Conservation (phyloP, 1,140 invertebrate genomes). For the Rhynchophorus ferrugineus region DNA sequence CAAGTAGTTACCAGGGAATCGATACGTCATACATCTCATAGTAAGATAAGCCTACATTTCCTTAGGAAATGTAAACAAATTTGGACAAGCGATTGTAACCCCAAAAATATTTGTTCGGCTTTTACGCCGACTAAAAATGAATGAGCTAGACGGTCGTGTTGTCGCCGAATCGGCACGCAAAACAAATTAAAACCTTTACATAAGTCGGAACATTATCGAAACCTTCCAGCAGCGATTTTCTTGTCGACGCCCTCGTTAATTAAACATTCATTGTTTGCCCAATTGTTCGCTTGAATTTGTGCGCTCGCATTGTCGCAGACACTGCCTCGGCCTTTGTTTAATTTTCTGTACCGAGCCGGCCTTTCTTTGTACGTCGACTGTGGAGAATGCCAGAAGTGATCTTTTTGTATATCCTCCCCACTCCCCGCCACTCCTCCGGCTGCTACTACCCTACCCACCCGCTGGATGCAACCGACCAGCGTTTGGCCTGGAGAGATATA, state of each 20-base stretch:
- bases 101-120: no score
- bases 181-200: neutral
- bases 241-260: neutral
- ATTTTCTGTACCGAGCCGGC: neutral
- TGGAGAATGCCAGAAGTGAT: neutral
- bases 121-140: no score
- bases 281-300: neutral
- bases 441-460: no score
- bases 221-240: neutral
- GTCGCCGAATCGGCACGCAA: neutral
- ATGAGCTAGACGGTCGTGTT: no score
- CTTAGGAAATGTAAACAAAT: no score
- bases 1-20: no score
- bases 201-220: neutral
- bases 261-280: neutral
- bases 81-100: no score
- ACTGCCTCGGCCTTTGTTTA: neutral
- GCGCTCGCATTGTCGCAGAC: neutral
- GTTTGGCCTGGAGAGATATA: neutral
- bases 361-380: neutral
- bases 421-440: no score
- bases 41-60: no score
- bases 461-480: neutral
- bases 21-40: no score
- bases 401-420: no score